Evolutionary conservation across 1,140 invertebrate species (phyloP).

Genomic region (Heliconius nattereri): DNA sequence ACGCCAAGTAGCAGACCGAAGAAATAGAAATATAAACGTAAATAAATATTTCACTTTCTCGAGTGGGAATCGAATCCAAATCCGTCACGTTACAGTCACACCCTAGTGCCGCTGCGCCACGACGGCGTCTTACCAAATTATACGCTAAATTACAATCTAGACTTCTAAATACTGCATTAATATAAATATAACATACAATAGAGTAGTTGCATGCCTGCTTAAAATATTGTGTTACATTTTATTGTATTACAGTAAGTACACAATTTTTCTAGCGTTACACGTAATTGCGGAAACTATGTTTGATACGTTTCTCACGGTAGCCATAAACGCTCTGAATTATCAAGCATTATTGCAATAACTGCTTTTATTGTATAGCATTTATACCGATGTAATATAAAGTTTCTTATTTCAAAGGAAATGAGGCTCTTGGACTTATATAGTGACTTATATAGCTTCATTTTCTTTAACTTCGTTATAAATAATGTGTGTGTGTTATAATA

Average conservation of each 20-base stretch:
- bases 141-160: too few species aligned
- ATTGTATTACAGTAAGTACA: slow-evolving; percentile 6
- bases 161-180: too few species aligned
- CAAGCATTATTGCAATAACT: slow-evolving; percentile 49
- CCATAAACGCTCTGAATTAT: slow-evolving; percentile 44
- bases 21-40: too few species aligned
- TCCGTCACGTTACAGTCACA: too few species aligned
- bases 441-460: too few species aligned
- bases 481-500: not conserved
- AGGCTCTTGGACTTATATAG: not conserved
- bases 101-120: too few species aligned
- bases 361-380: slow-evolving; percentile 29
- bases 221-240: not conserved
- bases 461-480: not conserved
- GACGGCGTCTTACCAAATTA: too few species aligned
- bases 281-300: slow-evolving; percentile 63
- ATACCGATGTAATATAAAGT: not conserved
- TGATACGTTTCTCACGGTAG: slow-evolving; percentile 70
- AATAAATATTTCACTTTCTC: too few species aligned
- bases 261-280: slow-evolving; percentile 58
- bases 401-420: not conserved
- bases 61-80: too few species aligned
- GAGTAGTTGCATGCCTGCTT: not conserved
- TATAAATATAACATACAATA: not conserved
- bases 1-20: too few species aligned